Evolutionary conservation across 2,113 vertebrate species (phyloP), one percentile per base, ranked within the genome.

Genomic region (Oenanthe melanoleuca): DNA sequence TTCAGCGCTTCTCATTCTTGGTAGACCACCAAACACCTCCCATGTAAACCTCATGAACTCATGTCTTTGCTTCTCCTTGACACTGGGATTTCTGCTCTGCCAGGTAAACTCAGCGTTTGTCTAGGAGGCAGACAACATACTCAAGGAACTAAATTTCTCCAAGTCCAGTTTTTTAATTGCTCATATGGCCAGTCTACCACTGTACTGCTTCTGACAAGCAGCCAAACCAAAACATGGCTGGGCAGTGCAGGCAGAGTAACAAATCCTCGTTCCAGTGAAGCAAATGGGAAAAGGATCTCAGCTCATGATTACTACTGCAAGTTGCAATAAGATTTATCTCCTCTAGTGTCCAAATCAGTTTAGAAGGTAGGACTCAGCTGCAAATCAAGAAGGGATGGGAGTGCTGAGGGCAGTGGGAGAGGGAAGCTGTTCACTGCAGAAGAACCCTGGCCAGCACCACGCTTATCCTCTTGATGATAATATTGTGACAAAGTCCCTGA

Each of bases 391-490:
- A 69, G 33, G 44, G 17, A 22, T 34, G 19, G 63, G 14, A 53
- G 38, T 12, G 14, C 44, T 29, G 6, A 19, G 14, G 26, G 5
- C 7, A 53, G 14, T 2, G 8, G 44, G 14, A 79, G 37, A 74
- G 37, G 40, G 11, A 12, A 57, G 6, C 18, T 61, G 7, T 65
- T 71, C 28, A 22, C 19, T 70, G 5, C 4, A 42, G 38, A 60
- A 71, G 14, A 80, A 31, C 4, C 8, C 22, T 63, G 16, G 29
- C 14, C 53, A 92, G 50, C 34, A 69, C 21, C 37, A 56, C 12
- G 50, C 29, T 28, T 24, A 60, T 38, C 6, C 15, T 60, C 24
- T 29, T 44, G 38, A 22, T 0, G 0, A 69, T 20, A 80, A 23
- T 8, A 64, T 45, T 42, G 44, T 34, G 74, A 77, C 33, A 89